Evolutionary conservation across 2,797 vertebrate genomes (phyloP).

Genomic region (Thunnus albacares): DNA sequence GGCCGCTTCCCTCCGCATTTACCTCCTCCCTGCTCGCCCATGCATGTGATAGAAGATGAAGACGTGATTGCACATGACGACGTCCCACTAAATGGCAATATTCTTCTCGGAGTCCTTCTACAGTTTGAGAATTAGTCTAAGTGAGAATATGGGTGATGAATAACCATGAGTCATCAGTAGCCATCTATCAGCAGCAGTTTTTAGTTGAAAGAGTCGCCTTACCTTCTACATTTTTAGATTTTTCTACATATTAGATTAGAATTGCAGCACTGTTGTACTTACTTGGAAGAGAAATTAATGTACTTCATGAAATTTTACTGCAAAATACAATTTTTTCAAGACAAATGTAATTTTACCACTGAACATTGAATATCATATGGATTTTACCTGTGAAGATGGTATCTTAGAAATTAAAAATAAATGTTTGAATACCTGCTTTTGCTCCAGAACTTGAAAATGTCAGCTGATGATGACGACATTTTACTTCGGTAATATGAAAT

Average conservation of each 20-base stretch:
- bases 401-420: too few species aligned
- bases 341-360: background rate
- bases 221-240: background rate
- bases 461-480: too few species aligned
- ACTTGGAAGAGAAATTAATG: background rate
- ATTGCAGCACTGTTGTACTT: too few species aligned
- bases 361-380: background rate
- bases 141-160: too few species aligned
- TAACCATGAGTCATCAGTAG: background rate
- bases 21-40: background rate
- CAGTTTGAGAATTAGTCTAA: background rate
- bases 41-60: accelerated
- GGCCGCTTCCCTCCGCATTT: background rate
- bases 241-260: too few species aligned
- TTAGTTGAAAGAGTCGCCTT: background rate
- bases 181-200: too few species aligned
- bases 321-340: too few species aligned
- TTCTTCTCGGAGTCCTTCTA: background rate
- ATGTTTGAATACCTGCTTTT: too few species aligned
- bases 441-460: background rate
- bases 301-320: background rate
- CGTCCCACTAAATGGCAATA: background rate
- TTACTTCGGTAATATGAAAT: too few species aligned
- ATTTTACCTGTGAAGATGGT: too few species aligned
- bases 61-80: background rate